phyloP scores from a whole-genome alignment of 2,888 invertebrate species.

The Pseudococcus longispinus region DNA sequence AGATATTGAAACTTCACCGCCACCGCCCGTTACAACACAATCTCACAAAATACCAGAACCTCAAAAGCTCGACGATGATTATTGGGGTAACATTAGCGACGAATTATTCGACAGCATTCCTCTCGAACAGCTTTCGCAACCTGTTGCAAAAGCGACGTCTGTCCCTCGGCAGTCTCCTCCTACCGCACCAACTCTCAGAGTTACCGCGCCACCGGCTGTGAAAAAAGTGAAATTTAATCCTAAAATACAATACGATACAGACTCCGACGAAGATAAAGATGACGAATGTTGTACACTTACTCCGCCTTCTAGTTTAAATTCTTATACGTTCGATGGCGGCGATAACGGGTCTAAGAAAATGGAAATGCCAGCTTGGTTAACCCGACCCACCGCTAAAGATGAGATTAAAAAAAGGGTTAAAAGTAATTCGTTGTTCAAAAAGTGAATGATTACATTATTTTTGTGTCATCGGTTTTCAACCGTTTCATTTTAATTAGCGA shows the following conservation, averaged over 20 bases:
- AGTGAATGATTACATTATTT: not conserved
- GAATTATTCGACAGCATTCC: conserved; percentile 14
- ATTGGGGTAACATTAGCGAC: conserved; percentile 17
- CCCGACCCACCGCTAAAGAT: conserved; percentile 7
- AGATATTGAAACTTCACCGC: not conserved
- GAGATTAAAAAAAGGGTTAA: conserved; percentile 49
- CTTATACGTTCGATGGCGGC: not conserved
- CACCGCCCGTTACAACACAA: not conserved
- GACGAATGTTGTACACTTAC: not conserved
- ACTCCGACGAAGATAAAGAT: not conserved
- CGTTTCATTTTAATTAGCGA: no score
- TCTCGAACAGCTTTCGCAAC: not conserved
- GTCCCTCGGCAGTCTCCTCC: not conserved
- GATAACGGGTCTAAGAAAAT: not conserved
- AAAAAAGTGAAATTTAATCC: not conserved
- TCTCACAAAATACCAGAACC: not conserved
- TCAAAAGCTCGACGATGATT: not conserved
- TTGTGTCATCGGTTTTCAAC: not conserved
- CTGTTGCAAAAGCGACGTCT: not conserved
- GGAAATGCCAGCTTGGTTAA: conserved; percentile 44
- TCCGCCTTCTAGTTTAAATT: not conserved
- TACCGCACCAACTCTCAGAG: not conserved
- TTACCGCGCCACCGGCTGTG: not conserved
- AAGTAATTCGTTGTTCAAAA: conserved; percentile 46
- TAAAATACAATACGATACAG: not conserved